A percentile compares a stretch with the other conserved stretches of the same genome.
These are phyloP conservation scores for Gryllus bimaculatus DNA, from an alignment of 1,140 invertebrate species.

Conservation along the genomic window DNA sequence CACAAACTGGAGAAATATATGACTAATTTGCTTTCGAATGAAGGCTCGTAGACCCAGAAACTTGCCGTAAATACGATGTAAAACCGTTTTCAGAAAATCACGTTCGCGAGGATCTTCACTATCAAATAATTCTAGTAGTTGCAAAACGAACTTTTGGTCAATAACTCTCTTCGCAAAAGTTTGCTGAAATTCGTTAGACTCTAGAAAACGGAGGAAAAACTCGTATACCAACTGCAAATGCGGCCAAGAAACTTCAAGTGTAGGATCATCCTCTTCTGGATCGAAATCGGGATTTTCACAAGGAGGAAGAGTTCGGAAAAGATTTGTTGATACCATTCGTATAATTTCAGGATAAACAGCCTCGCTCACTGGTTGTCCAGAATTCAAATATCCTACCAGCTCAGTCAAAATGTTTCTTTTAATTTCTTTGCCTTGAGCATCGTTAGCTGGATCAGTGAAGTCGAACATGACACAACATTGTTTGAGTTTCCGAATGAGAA, in stretches of 20 bases:
- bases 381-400: slow-evolving; percentile 94
- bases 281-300: slow-evolving; percentile 98
- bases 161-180: slow-evolving; percentile 89
- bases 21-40: slow-evolving; percentile 97
- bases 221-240: slow-evolving; percentile 93
- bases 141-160: slow-evolving; percentile 93
- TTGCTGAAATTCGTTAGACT: slow-evolving; percentile 92
- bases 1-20: slow-evolving; percentile 98
- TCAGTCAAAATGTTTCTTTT: slow-evolving; percentile 93
- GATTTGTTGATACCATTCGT: slow-evolving; percentile 88
- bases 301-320: slow-evolving; percentile 94
- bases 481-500: slow-evolving; percentile 92
- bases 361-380: slow-evolving; percentile 80
- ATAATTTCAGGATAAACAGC: slow-evolving; percentile 91
- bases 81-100: slow-evolving; percentile 93
- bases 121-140: slow-evolving; percentile 91
- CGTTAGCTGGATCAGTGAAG: slow-evolving; percentile 93
- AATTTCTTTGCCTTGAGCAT: slow-evolving; percentile 98
- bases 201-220: slow-evolving; percentile 80
- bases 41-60: slow-evolving; percentile 92
- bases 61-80: slow-evolving; percentile 98
- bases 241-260: slow-evolving; percentile 96
- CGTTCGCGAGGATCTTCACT: slow-evolving; percentile 95
- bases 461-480: slow-evolving; percentile 98
- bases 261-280: slow-evolving; percentile 99